Base-by-base conservation (phyloP, 2,888 invertebrate species). In the Apeira syringaria region DNA sequence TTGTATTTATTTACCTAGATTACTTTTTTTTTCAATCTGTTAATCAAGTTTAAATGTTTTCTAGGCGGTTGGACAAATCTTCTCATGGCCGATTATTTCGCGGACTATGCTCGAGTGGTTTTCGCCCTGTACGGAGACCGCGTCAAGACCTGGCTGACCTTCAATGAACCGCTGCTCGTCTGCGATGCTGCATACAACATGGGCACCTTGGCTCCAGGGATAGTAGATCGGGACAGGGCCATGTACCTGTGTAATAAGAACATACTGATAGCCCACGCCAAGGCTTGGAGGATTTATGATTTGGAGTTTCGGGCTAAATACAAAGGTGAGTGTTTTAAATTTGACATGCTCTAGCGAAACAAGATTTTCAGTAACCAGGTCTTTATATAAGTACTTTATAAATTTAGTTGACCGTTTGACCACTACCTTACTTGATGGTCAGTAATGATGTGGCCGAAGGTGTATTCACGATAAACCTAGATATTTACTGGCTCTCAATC, bases 71-170 rank as follows among this genome's bases (percentile, higher is more conserved):
- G 93, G 93, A 74, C 90, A 0, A 93, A 93, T 64, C 88, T 91
- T 0, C 75, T 90, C 37, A 88, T 92, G 2, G 81, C 86, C 7
- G 88, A 91, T 6, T 84, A 91, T 66, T 93, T 92, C 56, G 83
- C 74, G 29, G 91, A 92, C 55, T 94, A 91, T 60, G 91, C 93
- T 0, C 80, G 87, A 9, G 53, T 93, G 0, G 70, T 89, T 2
- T 91, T 88, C 59, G 74, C 80, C 1, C 76, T 91, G 48, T 92
- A 86, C 53, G 93, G 91, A 0, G 91, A 91, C 55, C 84, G 92
- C 24, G 92, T 94, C 0, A 91, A 86, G 63, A 75, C 85, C 28
- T 95, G 94, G 94, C 87, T 94, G 0, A 95, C 95, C 0, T 87
- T 95, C 38, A 95, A 95, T 65, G 95, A 95, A 57, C 93, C 94